Percentiles rank a stretch among this genome's conserved stretches.
phyloP scores from a whole-genome alignment of 1,140 invertebrate species.

The Epicauta chinensis region DNA sequence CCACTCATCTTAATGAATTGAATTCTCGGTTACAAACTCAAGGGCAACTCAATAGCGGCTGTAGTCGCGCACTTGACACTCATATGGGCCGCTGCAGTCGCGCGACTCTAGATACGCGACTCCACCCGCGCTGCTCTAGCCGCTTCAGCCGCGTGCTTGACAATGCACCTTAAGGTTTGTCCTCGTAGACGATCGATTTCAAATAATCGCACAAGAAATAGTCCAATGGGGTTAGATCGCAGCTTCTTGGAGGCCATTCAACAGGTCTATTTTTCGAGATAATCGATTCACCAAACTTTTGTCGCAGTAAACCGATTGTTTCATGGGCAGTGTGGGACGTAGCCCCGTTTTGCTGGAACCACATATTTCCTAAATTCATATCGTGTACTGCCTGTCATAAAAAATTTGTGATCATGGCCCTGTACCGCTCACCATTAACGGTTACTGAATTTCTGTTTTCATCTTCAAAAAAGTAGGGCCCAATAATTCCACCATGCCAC shows the following conservation, averaged over 20 bases:
- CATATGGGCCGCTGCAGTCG: no score
- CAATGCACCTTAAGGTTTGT: no score
- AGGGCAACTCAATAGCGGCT: no score
- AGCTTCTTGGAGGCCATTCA: constrained; percentile 26
- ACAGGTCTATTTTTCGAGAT: constrained; percentile 4
- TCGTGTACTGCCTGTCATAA: background rate
- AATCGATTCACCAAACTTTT: constrained; percentile 7
- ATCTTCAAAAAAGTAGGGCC: constrained; percentile 19
- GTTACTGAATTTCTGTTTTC: constrained; percentile 11
- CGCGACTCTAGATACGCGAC: no score
- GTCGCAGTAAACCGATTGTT: constrained; percentile 12
- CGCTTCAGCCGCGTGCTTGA: no score
- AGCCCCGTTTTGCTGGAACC: constrained; percentile 27
- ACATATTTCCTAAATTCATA: background rate
- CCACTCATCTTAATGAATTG: no score
- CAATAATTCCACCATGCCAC: constrained; percentile 14
- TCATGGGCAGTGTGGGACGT: constrained; percentile 17
- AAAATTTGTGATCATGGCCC: constrained; percentile 18
- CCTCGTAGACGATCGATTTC: no score
- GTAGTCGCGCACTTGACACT: no score
- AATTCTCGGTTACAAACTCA: no score
- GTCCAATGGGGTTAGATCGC: constrained; percentile 25
- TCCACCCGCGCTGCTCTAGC: no score
- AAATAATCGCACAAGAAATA: constrained; percentile 37
- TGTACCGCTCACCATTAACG: constrained; percentile 17